Evolutionary conservation across 2,113 vertebrate genomes (phyloP).

Genomic region (Jaculus jaculus): DNA sequence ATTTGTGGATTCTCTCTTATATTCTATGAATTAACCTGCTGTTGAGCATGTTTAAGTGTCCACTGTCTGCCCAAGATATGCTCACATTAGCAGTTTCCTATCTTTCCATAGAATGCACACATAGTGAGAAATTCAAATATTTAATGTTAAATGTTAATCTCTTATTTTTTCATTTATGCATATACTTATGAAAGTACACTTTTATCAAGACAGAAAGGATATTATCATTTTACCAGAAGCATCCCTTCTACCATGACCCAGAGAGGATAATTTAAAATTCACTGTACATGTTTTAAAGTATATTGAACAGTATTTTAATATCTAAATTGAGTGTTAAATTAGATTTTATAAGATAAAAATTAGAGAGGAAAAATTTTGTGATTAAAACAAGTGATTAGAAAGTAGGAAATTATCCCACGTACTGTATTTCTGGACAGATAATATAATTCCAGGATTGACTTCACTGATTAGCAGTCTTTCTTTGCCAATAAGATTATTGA

Average conservation of each 20-base stretch:
- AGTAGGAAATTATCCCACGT: neutral
- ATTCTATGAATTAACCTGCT: too few relatives aligned
- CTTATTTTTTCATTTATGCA: neutral
- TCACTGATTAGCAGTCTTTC: neutral
- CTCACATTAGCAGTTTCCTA: too few relatives aligned
- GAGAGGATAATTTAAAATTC: neutral
- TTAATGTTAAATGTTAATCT: slow-evolving; percentile 18
- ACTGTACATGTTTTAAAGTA: neutral
- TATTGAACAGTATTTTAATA: neutral
- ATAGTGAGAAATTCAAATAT: neutral
- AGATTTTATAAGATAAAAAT: neutral
- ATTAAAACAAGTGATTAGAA: neutral
- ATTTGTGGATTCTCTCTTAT: too few relatives aligned
- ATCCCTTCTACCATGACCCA: neutral
- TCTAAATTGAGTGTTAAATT: neutral
- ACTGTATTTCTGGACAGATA: neutral
- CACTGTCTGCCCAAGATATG: too few relatives aligned
- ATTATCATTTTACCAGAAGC: neutral
- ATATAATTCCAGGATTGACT: neutral
- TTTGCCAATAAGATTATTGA: neutral
- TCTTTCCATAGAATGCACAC: neutral
- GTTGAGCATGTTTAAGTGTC: too few relatives aligned
- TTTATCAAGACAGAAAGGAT: slow-evolving; percentile 20
- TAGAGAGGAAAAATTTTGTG: neutral
- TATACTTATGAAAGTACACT: neutral